phyloP scores from a whole-genome alignment of 2,888 invertebrate species.

The Nemoura dubitans region DNA sequence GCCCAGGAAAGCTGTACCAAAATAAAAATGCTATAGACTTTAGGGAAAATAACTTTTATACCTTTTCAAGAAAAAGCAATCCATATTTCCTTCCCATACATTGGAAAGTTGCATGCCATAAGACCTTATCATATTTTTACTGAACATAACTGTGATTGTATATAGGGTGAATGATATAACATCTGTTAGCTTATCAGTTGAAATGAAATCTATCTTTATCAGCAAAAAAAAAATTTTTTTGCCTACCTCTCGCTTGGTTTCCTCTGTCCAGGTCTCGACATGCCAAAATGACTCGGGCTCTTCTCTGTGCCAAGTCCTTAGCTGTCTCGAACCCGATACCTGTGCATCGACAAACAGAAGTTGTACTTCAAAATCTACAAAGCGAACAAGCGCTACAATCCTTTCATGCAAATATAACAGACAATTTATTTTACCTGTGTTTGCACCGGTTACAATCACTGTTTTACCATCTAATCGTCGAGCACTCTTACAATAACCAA shows the following conservation, averaged over 20 bases:
- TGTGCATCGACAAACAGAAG: too few relatives aligned
- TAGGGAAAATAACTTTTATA: too few relatives aligned
- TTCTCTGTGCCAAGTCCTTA: conserved; percentile 48
- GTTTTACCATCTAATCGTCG: conserved; percentile 54
- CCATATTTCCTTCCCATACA: too few relatives aligned
- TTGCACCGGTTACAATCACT: conserved; percentile 54
- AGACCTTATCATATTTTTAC: too few relatives aligned
- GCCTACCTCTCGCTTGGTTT: conserved; percentile 52
- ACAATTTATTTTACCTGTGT: conserved; percentile 53
- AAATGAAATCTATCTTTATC: too few relatives aligned
- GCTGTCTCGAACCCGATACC: conserved; percentile 57
- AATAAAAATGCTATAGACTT: too few relatives aligned
- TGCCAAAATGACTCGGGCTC: conserved; percentile 59
- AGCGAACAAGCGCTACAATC: background rate
- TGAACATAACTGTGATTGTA: too few relatives aligned
- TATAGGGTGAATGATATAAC: background rate
- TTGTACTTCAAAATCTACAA: background rate
- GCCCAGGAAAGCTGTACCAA: too few relatives aligned
- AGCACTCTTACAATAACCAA: conserved; percentile 54
- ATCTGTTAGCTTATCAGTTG: background rate
- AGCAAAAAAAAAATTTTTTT: too few relatives aligned
- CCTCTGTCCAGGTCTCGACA: conserved; percentile 57
- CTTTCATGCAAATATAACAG: background rate
- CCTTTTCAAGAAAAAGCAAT: too few relatives aligned
- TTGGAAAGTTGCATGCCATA: too few relatives aligned